Evolutionary conservation across 2,113 vertebrate species (phyloP).

Genomic region (Bos taurus): DNA sequence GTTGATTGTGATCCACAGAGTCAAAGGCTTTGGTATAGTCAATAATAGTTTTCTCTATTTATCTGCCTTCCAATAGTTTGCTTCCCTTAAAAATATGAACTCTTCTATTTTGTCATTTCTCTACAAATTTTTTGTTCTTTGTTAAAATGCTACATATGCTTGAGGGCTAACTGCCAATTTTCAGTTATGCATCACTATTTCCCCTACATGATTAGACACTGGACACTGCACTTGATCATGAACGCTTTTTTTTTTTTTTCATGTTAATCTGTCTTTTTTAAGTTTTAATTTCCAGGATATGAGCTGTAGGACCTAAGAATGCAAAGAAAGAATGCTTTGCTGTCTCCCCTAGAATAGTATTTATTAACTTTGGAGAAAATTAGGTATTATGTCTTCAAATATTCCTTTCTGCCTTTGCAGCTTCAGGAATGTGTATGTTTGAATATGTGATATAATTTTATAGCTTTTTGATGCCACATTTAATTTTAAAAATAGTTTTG

Average conservation of each 20-base stretch:
- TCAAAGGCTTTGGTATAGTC: too few relatives aligned
- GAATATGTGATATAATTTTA: neutral
- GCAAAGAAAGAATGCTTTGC: neutral
- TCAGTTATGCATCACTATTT: neutral
- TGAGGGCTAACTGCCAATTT: neutral
- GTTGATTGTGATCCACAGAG: too few relatives aligned
- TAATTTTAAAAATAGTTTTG: neutral
- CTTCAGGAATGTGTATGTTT: neutral
- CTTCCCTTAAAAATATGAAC: neutral
- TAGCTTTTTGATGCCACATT: neutral
- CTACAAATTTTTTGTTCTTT: neutral
- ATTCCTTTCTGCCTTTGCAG: neutral
- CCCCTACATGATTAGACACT: neutral
- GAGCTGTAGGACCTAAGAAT: neutral
- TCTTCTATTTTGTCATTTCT: neutral
- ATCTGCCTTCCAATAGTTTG: neutral
- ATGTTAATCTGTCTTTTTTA: neutral
- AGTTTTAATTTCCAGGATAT: neutral
- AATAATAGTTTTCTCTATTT: neutral
- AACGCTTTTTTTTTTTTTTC: neutral
- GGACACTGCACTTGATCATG: neutral
- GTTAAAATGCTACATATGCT: neutral
- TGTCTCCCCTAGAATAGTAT: neutral
- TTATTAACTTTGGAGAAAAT: neutral
- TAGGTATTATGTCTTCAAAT: neutral